These are phyloP conservation scores for Leuciscus waleckii DNA, from an alignment of 2,797 vertebrate genomes.

Conservation along the genomic window DNA sequence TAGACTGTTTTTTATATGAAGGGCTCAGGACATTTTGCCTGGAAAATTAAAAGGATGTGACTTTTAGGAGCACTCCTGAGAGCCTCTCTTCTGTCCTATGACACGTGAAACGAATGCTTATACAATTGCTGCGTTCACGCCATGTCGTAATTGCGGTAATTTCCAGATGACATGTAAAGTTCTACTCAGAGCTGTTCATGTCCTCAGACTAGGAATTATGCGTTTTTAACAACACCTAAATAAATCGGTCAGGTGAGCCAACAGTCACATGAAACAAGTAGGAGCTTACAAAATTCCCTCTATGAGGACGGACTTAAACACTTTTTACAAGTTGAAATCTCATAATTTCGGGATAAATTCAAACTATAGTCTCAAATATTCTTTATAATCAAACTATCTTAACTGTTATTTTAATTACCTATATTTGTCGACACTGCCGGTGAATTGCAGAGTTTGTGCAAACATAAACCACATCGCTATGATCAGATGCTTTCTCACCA, in stretches of 20 bases:
- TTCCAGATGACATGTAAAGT: not conserved
- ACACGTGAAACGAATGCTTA: not conserved
- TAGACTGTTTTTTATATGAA: not conserved
- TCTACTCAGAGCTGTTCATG: not conserved
- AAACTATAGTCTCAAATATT: not conserved
- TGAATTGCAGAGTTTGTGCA: not conserved
- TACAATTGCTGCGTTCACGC: no score
- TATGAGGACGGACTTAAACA: not conserved
- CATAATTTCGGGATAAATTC: not conserved
- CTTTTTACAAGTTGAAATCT: not conserved
- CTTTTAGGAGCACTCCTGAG: not conserved
- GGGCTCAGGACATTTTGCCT: not conserved
- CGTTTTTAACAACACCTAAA: not conserved
- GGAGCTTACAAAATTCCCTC: not conserved
- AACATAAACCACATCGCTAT: no score
- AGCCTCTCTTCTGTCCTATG: not conserved
- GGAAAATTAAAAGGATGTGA: not conserved
- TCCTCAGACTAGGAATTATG: not conserved
- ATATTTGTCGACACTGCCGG: not conserved
- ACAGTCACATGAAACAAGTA: not conserved
- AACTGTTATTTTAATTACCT: not conserved
- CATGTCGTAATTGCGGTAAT: not conserved
- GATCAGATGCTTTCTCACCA: not conserved
- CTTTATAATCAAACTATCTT: not conserved
- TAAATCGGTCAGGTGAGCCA: not conserved